Evolutionary conservation across 2,888 invertebrate species (phyloP).

Genomic region (Spicauda simplicius): DNA sequence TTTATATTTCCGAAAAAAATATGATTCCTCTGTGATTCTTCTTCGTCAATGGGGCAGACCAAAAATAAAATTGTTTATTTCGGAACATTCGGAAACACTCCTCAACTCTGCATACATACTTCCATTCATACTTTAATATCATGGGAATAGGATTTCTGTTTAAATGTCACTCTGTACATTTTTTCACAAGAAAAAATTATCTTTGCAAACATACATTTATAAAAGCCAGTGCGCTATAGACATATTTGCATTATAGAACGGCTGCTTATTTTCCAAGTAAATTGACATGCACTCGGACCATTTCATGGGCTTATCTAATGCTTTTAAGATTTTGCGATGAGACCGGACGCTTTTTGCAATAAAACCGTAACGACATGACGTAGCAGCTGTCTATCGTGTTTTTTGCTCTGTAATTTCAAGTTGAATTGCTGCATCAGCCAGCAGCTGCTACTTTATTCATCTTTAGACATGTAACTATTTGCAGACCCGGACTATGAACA

Average conservation of each 20-base stretch:
- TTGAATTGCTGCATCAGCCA: constrained; percentile 14
- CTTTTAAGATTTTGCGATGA: constrained; percentile 28
- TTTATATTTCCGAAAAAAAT: too few species aligned
- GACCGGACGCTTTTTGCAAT: constrained; percentile 17
- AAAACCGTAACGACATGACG: constrained; percentile 28
- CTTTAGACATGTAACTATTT: constrained; percentile 16
- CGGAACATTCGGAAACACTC: background rate
- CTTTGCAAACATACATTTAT: constrained; percentile 9
- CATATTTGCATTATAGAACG: constrained; percentile 9
- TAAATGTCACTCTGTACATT: background rate
- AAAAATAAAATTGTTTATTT: background rate
- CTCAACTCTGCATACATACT: too few species aligned
- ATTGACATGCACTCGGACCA: constrained; percentile 1
- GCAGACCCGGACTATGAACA: background rate
- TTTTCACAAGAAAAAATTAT: constrained; percentile 18
- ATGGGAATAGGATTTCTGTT: background rate
- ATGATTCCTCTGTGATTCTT: background rate
- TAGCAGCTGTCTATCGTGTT: constrained; percentile 50
- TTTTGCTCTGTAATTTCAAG: constrained; percentile 12
- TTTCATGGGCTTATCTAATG: constrained; percentile 23
- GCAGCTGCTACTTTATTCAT: constrained; percentile 17
- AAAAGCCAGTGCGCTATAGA: constrained; percentile 16
- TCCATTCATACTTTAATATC: too few species aligned
- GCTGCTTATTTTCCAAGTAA: constrained; percentile 14
- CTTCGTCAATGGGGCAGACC: background rate